phyloP scores from a whole-genome alignment of 2,797 vertebrate species.

The Gymnothorax reevesii region DNA sequence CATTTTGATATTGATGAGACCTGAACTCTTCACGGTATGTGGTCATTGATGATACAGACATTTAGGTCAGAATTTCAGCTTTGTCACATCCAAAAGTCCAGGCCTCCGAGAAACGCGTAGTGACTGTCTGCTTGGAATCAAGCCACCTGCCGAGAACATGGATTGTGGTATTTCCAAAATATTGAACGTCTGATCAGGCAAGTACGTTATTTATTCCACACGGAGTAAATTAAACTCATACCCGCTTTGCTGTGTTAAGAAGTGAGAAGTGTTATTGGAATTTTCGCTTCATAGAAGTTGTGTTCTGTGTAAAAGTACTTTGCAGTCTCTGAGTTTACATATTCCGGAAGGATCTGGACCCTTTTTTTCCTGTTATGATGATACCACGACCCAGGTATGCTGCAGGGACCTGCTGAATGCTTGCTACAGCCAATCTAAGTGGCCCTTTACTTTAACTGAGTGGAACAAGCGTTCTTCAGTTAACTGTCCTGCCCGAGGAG shows the following conservation, averaged over 20 bases:
- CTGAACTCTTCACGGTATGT: no score
- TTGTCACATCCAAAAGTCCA: neutral
- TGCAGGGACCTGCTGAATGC: neutral
- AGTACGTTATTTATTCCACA: neutral
- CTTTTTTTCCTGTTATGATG: neutral
- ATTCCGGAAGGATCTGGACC: neutral
- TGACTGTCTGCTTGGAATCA: neutral
- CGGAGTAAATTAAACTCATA: neutral
- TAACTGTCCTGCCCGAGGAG: neutral
- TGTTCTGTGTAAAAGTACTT: neutral
- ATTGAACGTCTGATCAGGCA: neutral
- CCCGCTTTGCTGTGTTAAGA: neutral
- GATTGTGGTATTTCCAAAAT: neutral
- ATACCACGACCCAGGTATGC: neutral
- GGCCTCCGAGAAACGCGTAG: neutral
- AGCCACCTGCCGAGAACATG: neutral
- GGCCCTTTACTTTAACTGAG: neutral
- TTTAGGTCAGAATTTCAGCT: neutral
- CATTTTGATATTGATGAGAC: no score
- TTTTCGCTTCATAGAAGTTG: neutral
- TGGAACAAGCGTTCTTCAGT: neutral
- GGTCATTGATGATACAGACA: no score
- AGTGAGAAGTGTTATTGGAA: neutral
- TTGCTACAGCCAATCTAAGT: neutral
- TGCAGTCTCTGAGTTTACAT: neutral